Evolutionary conservation across 2,113 vertebrate genomes (phyloP).

Genomic region (Microcebus ravelobensis): DNA sequence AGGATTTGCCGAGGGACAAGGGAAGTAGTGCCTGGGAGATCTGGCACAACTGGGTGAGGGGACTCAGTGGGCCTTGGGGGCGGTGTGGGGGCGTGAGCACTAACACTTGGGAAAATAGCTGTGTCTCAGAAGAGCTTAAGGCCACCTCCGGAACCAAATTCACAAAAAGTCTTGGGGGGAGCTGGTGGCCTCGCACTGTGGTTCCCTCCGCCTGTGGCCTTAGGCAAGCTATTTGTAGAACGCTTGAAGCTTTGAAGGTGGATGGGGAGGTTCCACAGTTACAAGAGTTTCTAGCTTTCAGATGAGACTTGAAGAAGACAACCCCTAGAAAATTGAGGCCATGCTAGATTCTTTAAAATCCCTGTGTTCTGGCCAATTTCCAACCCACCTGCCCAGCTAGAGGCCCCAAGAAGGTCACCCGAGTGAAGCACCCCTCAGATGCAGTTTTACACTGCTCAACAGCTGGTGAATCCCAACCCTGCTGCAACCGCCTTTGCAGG

Average conservation of each 20-base stretch:
- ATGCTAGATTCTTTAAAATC: neutral
- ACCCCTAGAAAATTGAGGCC: neutral
- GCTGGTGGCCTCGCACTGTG: too few relatives aligned
- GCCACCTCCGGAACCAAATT: neutral
- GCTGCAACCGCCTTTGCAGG: neutral
- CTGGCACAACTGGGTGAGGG: too few relatives aligned
- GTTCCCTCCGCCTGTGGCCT: accelerated
- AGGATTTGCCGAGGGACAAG: neutral
- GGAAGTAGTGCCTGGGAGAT: neutral
- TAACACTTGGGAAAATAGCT: neutral
- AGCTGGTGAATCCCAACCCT: neutral
- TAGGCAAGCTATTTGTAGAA: too few relatives aligned
- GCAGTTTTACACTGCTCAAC: neutral
- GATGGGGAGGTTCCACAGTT: too few relatives aligned
- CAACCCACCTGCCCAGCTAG: neutral
- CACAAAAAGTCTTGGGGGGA: neutral
- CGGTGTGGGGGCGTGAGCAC: neutral
- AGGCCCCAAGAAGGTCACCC: neutral
- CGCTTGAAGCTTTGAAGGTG: too few relatives aligned
- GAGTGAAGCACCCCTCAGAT: neutral
- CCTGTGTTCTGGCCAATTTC: neutral
- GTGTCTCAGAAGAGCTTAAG: neutral
- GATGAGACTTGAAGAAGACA: neutral
- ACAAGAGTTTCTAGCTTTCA: neutral
- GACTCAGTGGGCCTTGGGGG: too few relatives aligned